Evolutionary conservation across 2,888 invertebrate species (phyloP), one percentile per base, ranked within the genome.

Genomic region (Empis livida): DNA sequence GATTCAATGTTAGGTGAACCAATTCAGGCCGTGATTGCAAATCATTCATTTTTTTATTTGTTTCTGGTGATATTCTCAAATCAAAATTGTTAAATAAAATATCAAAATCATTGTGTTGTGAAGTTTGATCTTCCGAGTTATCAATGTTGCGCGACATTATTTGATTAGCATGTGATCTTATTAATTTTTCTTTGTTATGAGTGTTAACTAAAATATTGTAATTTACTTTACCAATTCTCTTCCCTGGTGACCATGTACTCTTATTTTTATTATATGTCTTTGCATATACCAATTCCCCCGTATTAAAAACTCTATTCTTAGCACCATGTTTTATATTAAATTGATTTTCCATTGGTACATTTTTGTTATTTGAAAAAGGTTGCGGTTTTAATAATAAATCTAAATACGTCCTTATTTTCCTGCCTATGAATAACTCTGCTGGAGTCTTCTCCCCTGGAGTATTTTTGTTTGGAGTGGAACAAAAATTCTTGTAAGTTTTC

Each of bases 291-390:
- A 44, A 17, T 17, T 23, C 42, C 11, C 45, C 42, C 13, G 46
- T 16, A 11, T 44, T 3, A 31, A 49, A 49, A 14, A 30, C 15
- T 3, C 45, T 42, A n/a, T 35, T 10, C 38, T 47, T 49, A 3
- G 43, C 45, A 15, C 41, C 45, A 31, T 35, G 41, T 42, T 40
- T 44, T 9, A 43, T 44, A 43, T 48, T 48, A 16, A 41, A 49
- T 23, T 49, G 43, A 9, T 2, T 3, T 32, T 39, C 44, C 39
- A 45, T 20, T 20, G 5, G 5, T 5, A 20, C 20, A 20, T n/a
- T 27, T 11, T 14, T 5, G 10, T 11, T 27, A 13, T 9, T 40
- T 30, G 39, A 8, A 15, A n/a, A 14, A 16, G 45, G 45, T 20
- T 20, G 20, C 20, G 20, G 20, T 20, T 20, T 20, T 27, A 31